Base-by-base conservation (phyloP, 2,797 vertebrate genomes). In the Chaetodon trifasciatus region DNA sequence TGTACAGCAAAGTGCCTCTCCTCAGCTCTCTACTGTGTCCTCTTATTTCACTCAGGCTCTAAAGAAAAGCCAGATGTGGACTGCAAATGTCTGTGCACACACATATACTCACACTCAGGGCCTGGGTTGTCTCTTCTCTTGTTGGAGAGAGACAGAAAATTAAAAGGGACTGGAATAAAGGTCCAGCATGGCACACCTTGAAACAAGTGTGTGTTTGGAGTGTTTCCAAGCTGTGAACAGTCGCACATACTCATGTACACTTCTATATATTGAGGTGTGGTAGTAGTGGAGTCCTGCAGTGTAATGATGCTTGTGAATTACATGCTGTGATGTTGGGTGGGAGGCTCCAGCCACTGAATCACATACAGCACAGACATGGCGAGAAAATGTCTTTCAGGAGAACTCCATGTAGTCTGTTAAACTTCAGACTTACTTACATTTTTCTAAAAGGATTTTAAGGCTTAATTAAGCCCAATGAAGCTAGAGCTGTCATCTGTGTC, bases 111-210 rank as follows among this genome's bases (percentile, higher is more conserved):
- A 76, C 63, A 32, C 68, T 55, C 69, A 70, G 49, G 37, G 57
- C 42, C 83, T 78, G 78, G 79, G 90, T 92, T 86, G 82, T 87
- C 70, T 81, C 60, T 53, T 82, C 52, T 74, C 46, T 66, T 84
- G 76, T 85, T 83, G 72, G 68, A 80, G 69, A 55, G 7, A 86
- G 68, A 49, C 60, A 39, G 76, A 64, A 64, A 61, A 56, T 46
- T 3, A 32, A 39, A 64, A 56, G 44, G 28, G 60, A 55, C 8
- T 19, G 47, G 47, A 42, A 13, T 21, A 64, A 76, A 65, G 23
- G 42, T 64, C 6, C 70, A 79, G 47, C 47, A 40, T 53, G 70
- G 89, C 90, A 90, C 92, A 92, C 92, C 90, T 92, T 92, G 76
- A 85, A 89, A 92, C 63, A 82, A 55, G 70, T 83, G 76, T 76